A percentile compares a stretch with the other conserved stretches of the same genome.
These are phyloP conservation scores for Clytia hemisphaerica DNA, from an alignment of 30 jellyfish, hydroid and myxozoan genomes.

Conservation along the genomic window DNA sequence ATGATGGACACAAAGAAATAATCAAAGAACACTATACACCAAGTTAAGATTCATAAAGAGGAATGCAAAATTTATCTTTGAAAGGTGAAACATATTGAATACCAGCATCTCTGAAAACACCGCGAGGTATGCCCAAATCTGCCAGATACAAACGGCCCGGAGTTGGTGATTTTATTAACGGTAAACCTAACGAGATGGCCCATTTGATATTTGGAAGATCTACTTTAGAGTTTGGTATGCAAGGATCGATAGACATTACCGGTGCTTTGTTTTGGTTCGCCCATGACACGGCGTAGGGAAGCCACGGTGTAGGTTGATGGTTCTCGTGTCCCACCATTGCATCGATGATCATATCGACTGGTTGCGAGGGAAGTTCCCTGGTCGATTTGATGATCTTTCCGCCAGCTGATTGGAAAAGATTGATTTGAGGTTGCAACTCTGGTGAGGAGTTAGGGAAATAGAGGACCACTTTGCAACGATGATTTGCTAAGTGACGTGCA, in stretches of 20 bases:
- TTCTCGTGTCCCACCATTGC: constrained; percentile 60
- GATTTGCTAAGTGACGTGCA: constrained; percentile 84
- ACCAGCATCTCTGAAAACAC: constrained; percentile 74
- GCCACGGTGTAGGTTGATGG: constrained; percentile 30
- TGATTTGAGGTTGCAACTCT: constrained; percentile 32
- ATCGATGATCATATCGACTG: constrained; percentile 82
- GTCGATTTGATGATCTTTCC: constrained; percentile 38
- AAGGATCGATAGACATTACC: constrained; percentile 73
- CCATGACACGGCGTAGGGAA: constrained; percentile 58
- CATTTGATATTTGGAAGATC: constrained; percentile 49
- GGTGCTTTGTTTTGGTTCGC: constrained; percentile 93
- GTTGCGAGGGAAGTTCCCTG: constrained; percentile 74
- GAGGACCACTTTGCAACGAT: constrained; percentile 54
- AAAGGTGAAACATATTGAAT: constrained; percentile 75
- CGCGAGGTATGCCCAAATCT: constrained; percentile 79
- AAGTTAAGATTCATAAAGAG: constrained; percentile 52
- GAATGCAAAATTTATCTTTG: constrained; percentile 67
- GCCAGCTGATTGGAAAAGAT: constrained; percentile 47
- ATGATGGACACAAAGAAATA: too few species aligned
- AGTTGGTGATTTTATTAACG: constrained; percentile 64
- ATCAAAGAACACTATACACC: too few species aligned
- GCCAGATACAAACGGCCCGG: constrained; percentile 73
- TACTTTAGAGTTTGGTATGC: constrained; percentile 8
- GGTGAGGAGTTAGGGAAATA: constrained; percentile 38
- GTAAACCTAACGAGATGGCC: constrained; percentile 84